Conservation (phyloP, 2,113 vertebrate genomes). For the Motacilla alba region DNA sequence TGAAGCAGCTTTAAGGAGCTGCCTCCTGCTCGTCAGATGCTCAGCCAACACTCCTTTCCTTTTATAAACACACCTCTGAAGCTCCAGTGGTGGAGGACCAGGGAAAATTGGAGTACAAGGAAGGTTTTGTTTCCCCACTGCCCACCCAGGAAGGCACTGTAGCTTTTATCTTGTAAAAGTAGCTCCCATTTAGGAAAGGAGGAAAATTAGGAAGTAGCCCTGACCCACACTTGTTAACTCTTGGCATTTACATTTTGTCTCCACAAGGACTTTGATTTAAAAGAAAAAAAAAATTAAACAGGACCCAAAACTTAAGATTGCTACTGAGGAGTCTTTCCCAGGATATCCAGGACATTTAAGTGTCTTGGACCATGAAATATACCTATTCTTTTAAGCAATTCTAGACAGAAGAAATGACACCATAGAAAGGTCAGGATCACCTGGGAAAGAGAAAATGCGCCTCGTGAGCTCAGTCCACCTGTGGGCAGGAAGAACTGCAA, state of each 20-base stretch:
- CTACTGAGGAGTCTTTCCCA: background rate
- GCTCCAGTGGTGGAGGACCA: background rate
- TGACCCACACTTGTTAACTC: rapidly evolving
- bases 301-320: background rate
- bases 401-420: background rate
- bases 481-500: background rate
- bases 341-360: background rate
- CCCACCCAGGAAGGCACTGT: rapidly evolving
- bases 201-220: background rate
- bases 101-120: background rate
- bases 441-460: background rate
- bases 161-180: background rate
- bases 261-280: background rate
- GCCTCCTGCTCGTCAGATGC: background rate
- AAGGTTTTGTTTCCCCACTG: background rate
- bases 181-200: background rate
- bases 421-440: background rate
- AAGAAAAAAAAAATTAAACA: background rate
- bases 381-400: background rate
- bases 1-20: background rate
- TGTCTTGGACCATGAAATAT: background rate
- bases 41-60: background rate
- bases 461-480: background rate
- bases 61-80: background rate
- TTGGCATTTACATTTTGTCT: rapidly evolving